Evolutionary conservation across 2,797 vertebrate genomes (phyloP), one percentile per base, ranked within the genome.

Genomic region (Danio albolineatus): DNA sequence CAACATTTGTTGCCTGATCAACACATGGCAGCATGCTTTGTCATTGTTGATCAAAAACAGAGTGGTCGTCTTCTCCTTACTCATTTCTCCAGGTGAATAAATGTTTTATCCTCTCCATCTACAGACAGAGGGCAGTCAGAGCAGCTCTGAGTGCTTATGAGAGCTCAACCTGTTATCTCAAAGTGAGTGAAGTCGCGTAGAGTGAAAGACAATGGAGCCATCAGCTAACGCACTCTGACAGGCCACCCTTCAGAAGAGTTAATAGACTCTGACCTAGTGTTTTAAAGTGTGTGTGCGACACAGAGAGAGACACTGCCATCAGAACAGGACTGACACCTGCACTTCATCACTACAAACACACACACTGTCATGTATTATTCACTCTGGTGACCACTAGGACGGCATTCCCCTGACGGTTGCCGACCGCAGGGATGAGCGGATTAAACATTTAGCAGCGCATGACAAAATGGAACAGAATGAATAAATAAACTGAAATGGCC

Each of bases 391-490:
- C 83, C 91, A 89, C 91, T 77, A 82, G 92, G 92, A 91, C 90
- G 90, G 91, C 89, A 88, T 73, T 92, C 92, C 90, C 91, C 86
- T 81, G 89, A 89, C 87, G 90, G 88, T 89, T 88, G 87, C 67
- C 89, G 88, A 87, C 90, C 87, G 85, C 89, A 85, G 90, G 89
- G 89, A 88, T 89, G 88, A 72, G 83, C 67, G 83, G 85, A 94
- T 95, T 85, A 94, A 95, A 94, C 91, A 94, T 95, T 94, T 92
- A 95, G 90, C 89, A 92, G 91, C 85, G 86, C 89, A 91, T 90
- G 92, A 93, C 93, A 94, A 93, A 93, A 92, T 92, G 90, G 91
- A 92, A 89, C 89, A 90, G 56, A 80, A 90, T 90, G 89, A 87
- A 87, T 88, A 88, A 92, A 92, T 91, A 92, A 93, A 92, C 88